phyloP scores from a whole-genome alignment of 37 sponge, comb jelly and placozoan species.

The Oopsacas minuta region DNA sequence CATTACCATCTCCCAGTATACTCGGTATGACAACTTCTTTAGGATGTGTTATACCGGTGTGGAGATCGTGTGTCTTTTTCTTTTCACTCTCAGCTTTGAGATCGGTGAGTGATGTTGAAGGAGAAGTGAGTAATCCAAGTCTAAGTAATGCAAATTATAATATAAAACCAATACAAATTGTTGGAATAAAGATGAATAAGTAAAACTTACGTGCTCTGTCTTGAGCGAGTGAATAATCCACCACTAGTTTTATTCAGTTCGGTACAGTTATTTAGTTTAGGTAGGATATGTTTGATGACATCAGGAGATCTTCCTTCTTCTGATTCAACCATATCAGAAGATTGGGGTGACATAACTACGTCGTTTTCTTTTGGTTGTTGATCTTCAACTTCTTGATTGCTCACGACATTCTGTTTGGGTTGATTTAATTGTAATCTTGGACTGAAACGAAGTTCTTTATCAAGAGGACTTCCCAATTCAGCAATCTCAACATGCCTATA shows the following conservation, averaged over 20 bases:
- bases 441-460: constrained; percentile 5
- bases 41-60: neutral
- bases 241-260: neutral
- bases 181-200: too few species aligned
- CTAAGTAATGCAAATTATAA: neutral
- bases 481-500: neutral
- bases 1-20: neutral
- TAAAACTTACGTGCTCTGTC: neutral
- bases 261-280: neutral
- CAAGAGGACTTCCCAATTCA: neutral
- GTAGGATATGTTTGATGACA: neutral
- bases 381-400: neutral
- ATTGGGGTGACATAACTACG: neutral
- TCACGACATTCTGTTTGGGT: neutral
- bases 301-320: constrained; percentile 3
- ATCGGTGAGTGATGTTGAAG: neutral
- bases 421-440: neutral
- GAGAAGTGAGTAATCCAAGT: neutral
- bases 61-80: constrained; percentile 4
- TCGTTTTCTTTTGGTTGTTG: constrained; percentile 9
- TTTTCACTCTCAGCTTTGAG: neutral
- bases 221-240: neutral
- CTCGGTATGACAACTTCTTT: neutral
- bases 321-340: constrained; percentile 13
- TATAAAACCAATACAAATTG: too few species aligned